Base-by-base conservation (phyloP, 2,797 vertebrate genomes). In the Microhierax caerulescens region DNA sequence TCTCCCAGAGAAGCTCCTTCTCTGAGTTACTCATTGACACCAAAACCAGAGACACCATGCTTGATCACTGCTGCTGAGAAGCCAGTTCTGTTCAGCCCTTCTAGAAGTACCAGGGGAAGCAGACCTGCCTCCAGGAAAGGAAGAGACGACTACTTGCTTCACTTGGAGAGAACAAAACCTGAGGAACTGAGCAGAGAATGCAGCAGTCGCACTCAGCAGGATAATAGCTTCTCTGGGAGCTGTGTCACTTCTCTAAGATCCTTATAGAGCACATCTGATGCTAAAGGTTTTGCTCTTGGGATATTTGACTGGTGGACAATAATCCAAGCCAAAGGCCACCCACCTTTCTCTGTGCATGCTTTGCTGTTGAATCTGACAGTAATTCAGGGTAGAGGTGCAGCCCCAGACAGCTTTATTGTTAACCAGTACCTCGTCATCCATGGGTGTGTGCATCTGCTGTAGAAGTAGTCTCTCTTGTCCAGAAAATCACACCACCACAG, bases 381-480 rank as follows among this genome's bases (percentile, higher is more conserved):
- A 37, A 1, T 43, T 43, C 27, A 73, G 45, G 18, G 13, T 53
- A 34, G 41, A 61, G 32, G 14, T 34, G 28, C 36, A 80, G 37
- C 34, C 34, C 9, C 28, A 34, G 76, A 9, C 4, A 10, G 34
- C 16, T 39, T 68, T 56, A 27, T 22, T 61, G 30, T 60, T 85
- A 54, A 74, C 13, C 47, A 57, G 36, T 69, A 48, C 69, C 65
- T 88, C 5, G 1, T 37, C 67, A 79, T 85, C n/a, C 13, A 1
- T 14, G 37, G 24, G 9, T 74, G 17, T 0, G 0, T 65, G 4
- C 32, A 14, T 59, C 69, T 89, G 37, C 75, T 0, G 0, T 53
- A 22, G 48, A 79, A 48, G 23, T 6, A 2, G 5, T 51, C 15
- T 84, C 34, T 57, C 11, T 34, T 70, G 37, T 69, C 25, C 34